Evolutionary conservation across 2,888 invertebrate genomes (phyloP), one percentile per base, ranked within the genome.

Genomic region (Apodemia hepburni): DNA sequence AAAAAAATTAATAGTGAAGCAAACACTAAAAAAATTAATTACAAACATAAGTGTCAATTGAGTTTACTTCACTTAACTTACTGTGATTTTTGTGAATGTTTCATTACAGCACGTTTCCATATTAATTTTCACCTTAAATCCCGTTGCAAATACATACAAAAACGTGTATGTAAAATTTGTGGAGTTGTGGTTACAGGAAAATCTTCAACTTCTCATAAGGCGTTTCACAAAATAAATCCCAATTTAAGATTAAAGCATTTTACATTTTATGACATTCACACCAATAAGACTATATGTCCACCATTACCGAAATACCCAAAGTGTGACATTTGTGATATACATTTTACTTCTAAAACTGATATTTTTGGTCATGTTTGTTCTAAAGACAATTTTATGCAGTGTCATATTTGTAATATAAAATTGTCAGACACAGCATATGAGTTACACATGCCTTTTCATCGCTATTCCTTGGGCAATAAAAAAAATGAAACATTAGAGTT

Each of bases 371-470:
- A 87, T 68, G 35, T 70, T 8, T 87, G 87, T 66, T 71, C 69
- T 59, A 69, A 76, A 59, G 73, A 70, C 38, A 69, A 74, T 15
- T 77, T 72, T 71, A 65, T 75, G 33, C 76, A 69, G 9, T 87
- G 87, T 66, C 67, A 76, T 42, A 63, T 78, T 61, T 87, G 87
- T 70, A 66, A 78, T 3, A 75, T 75, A 29, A 83, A 81, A 65
- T 69, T 85, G 47, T 75, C 78, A 33, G 75, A 79, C 68, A 64
- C 68, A 51, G 80, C 80, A 62, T 82, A 75, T 65, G 80, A 80
- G 69, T 66, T 87, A 59, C 87, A 88, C 67, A 74, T 81, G 71
- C 63, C 74, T 35, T 87, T 81, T 76, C 87, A 88, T 71, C 71
- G 71, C 58, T 87, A 85, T 72, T 65, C 66, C 38, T 67, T 70